Conservation (phyloP, 2,888 invertebrate species). For the Spilarctia lutea region DNA sequence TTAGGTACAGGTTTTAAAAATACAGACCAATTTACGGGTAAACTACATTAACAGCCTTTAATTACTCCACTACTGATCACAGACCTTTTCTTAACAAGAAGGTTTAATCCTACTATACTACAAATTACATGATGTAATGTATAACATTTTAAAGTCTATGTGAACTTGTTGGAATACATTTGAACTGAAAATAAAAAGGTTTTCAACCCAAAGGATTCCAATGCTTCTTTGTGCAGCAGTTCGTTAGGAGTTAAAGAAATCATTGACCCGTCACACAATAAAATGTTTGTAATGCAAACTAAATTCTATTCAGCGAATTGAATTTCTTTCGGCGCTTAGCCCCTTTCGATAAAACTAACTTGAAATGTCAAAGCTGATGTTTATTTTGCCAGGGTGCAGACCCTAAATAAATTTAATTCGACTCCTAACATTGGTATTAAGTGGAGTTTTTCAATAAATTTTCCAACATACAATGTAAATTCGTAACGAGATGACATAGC, state of each 20-base stretch:
- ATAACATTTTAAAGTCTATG: background rate
- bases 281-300: slow-evolving; percentile 48
- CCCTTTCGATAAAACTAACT: slow-evolving; percentile 22
- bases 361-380: slow-evolving; percentile 34
- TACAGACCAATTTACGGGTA: no score
- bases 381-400: slow-evolving; percentile 24
- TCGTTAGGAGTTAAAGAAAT: slow-evolving; percentile 8
- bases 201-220: slow-evolving; percentile 22
- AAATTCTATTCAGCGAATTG: slow-evolving; percentile 33
- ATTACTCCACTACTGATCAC: no score
- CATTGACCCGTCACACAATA: slow-evolving; percentile 19
- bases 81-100: no score
- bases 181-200: background rate
- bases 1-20: no score
- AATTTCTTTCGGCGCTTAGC: slow-evolving; percentile 30
- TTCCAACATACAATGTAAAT: slow-evolving; percentile 27
- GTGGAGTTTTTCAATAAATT: slow-evolving; percentile 12
- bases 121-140: no score
- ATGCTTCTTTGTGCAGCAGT: background rate
- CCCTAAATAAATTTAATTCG: slow-evolving; percentile 49
- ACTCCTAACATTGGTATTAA: slow-evolving; percentile 19
- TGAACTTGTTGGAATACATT: background rate
- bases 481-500: slow-evolving; percentile 26
- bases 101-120: no score
- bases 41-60: no score